Evolutionary conservation across 2,797 vertebrate species (phyloP).

Genomic region (Odontamblyopus rebecca): DNA sequence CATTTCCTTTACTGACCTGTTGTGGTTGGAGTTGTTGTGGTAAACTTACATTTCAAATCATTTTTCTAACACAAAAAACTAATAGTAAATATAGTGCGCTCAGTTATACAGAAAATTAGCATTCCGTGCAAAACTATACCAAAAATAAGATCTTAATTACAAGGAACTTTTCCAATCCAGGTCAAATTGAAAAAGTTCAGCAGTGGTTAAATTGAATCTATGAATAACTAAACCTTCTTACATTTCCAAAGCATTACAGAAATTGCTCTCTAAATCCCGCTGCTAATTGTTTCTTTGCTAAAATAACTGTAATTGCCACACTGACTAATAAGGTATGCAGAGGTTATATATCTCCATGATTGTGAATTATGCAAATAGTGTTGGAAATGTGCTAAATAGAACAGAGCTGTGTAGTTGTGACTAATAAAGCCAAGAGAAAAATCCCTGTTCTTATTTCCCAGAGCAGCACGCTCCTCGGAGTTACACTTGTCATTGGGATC

Average conservation of each 20-base stretch:
- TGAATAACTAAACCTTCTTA: neutral
- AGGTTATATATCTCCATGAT: constrained; percentile 24
- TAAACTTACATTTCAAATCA: neutral
- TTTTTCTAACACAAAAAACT: too few relatives aligned
- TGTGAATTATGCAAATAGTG: constrained; percentile 40
- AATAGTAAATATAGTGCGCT: too few relatives aligned
- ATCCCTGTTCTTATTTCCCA: constrained; percentile 35
- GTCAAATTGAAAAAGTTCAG: neutral
- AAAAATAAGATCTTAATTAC: neutral
- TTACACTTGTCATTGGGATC: constrained; percentile 31
- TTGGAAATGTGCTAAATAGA: constrained; percentile 34
- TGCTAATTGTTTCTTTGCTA: neutral
- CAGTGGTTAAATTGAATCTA: neutral
- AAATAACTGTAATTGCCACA: constrained; percentile 18
- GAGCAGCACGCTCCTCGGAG: constrained; percentile 28
- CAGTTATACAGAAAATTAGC: neutral
- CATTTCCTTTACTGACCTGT: neutral
- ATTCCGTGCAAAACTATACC: too few relatives aligned
- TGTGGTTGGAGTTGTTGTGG: neutral
- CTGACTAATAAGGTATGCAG: constrained; percentile 20
- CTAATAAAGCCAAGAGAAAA: constrained; percentile 36
- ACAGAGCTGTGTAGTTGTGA: constrained; percentile 34
- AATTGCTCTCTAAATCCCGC: neutral
- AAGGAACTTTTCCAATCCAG: neutral
- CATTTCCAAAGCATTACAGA: neutral